These are phyloP conservation scores for Euzophera pinguis DNA, from an alignment of 2,888 invertebrate species.

Conservation along the genomic window DNA sequence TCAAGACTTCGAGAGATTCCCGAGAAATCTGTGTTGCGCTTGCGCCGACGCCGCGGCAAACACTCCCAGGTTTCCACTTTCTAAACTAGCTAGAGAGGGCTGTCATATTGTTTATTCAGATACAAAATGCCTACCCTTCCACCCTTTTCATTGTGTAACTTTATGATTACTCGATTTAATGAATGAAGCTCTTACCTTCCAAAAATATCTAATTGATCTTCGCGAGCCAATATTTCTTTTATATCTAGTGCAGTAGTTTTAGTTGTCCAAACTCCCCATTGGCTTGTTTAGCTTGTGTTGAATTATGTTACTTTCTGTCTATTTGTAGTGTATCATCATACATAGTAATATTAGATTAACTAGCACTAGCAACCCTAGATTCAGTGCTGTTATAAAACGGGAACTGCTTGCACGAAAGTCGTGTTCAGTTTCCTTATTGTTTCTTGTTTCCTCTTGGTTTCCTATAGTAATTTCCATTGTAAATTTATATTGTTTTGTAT, in stretches of 20 bases:
- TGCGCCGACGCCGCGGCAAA: constrained; percentile 47
- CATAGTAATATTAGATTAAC: too few relatives aligned
- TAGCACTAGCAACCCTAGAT: background rate
- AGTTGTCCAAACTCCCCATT: too few relatives aligned
- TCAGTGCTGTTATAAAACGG: constrained; percentile 11
- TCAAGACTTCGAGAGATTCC: constrained; percentile 65
- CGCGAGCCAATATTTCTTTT: too few relatives aligned
- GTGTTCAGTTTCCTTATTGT: constrained; percentile 13
- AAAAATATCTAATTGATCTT: too few relatives aligned
- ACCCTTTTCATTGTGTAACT: background rate
- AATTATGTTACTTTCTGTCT: too few relatives aligned
- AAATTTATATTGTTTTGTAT: background rate
- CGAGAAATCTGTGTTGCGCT: constrained; percentile 70
- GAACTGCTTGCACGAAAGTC: constrained; percentile 12
- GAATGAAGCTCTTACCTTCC: too few relatives aligned
- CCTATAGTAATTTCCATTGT: constrained; percentile 2
- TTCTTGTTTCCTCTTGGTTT: constrained; percentile 8
- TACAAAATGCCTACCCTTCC: background rate
- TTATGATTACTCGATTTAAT: too few relatives aligned
- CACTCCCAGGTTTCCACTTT: constrained; percentile 72
- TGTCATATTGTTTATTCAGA: background rate
- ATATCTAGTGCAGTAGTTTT: too few relatives aligned
- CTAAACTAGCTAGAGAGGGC: constrained; percentile 60
- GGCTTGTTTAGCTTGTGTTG: too few relatives aligned
- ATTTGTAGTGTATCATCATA: too few relatives aligned